Evolutionary conservation across 2,113 vertebrate genomes (phyloP).

Genomic region (Ia io): DNA sequence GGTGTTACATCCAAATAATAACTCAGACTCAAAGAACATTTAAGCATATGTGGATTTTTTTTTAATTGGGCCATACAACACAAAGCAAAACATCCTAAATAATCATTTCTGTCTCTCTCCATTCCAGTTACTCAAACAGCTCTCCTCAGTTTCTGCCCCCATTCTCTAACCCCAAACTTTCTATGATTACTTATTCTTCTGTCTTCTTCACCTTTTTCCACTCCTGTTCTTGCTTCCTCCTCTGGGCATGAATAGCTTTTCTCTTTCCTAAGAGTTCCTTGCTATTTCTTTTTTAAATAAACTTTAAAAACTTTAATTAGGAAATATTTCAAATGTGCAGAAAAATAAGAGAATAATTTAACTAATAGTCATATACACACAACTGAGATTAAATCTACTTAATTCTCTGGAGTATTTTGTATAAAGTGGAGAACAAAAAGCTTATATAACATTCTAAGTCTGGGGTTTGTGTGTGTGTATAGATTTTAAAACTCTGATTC

Average conservation of each 20-base stretch:
- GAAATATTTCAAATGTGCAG: neutral
- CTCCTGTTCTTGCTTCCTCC: neutral
- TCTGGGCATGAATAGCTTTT: neutral
- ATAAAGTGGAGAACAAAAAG: neutral
- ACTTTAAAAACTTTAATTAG: neutral
- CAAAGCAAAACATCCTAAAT: neutral
- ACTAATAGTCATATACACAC: neutral
- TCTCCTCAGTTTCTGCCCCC: neutral
- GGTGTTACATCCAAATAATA: neutral
- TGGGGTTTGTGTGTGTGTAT: neutral
- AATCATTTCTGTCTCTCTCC: neutral
- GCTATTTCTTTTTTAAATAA: neutral
- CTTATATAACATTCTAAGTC: neutral
- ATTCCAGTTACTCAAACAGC: neutral
- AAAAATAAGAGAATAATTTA: slow-evolving; percentile 15
- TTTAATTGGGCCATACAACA: neutral
- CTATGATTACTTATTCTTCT: neutral
- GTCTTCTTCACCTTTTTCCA: neutral
- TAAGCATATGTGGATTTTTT: neutral
- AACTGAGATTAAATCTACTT: neutral
- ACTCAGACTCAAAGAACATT: neutral
- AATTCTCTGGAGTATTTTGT: neutral
- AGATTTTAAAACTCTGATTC: slow-evolving; percentile 26
- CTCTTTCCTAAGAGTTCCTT: neutral
- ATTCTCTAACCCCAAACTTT: neutral